Base-by-base conservation (phyloP, 2,888 invertebrate species). In the Erannis defoliaria region DNA sequence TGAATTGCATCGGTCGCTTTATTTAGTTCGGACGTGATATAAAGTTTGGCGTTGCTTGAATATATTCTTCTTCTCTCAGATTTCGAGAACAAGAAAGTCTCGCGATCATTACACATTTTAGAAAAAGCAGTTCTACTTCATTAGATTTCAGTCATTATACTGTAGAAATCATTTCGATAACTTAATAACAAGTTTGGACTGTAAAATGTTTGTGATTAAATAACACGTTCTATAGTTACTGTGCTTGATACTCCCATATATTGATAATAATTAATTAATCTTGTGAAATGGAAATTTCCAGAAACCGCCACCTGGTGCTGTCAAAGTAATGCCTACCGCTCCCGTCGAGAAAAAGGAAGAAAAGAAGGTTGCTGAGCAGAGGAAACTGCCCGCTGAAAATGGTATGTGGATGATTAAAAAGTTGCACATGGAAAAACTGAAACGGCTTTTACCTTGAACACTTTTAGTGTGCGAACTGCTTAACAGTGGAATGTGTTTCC, bases 281-380 rank as follows among this genome's bases (percentile, higher is more conserved):
- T 45, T 10, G 12, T 10, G 9, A 29, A 29, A 31, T 31, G 5
- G 29, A 31, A n/a, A 19, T 29, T 93, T 93, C 51, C 93, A 97
- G 97, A 97, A 97, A 92, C 97, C 97, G 23, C 92, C 92, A 0
- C 93, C 96, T 31, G 97, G 97, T 46, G 97, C 97, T 8, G 96
- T 97, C 62, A 96, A 97, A 66, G 97, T 97, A 68, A 94, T 97
- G 88, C 97, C 97, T 48, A 93, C 96, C 18, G 95, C 95, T 37
- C 94, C 95, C 55, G 93, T 94, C 16, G 94, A 94, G 69, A 95
- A 94, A 80, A 94, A 94, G 72, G 93, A 93, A 0, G 88, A 88
- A 21, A 86, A 85, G 74, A 85, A 83, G 55, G 53, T 77, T 0
- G 73, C 70, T 1, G 91, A 89, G 42, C 85, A 82, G 68, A 84